Evolutionary conservation across 2,113 vertebrate species (phyloP).

Genomic region (Hippocampus barbouri): DNA sequence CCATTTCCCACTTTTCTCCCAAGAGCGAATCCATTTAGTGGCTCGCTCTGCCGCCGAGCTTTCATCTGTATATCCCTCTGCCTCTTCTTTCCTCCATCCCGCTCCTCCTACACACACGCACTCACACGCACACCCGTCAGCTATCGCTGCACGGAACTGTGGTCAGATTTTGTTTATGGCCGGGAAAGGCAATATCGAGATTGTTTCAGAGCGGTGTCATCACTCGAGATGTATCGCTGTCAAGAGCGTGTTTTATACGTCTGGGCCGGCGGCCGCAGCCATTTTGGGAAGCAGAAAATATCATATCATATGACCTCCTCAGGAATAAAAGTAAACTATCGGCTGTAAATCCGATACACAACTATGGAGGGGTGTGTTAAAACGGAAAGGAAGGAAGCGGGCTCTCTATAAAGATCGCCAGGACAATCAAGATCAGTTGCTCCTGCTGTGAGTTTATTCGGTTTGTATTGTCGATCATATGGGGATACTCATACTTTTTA

Average conservation of each 20-base stretch:
- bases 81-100: constrained; percentile 21
- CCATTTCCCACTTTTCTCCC: constrained; percentile 40
- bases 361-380: constrained; percentile 47
- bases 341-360: constrained; percentile 66
- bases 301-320: constrained; percentile 68
- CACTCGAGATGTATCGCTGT: constrained; percentile 69
- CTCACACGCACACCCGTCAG: constrained; percentile 13
- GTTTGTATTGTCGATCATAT: background rate
- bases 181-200: constrained; percentile 71
- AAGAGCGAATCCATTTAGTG: constrained; percentile 48
- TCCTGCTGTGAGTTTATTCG: constrained; percentile 11
- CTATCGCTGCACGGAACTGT: constrained; percentile 43
- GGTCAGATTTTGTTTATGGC: constrained; percentile 70
- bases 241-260: constrained; percentile 64
- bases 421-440: constrained; percentile 19
- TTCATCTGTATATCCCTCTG: constrained; percentile 31
- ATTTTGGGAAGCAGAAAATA: constrained; percentile 73
- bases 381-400: constrained; percentile 22
- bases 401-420: constrained; percentile 6
- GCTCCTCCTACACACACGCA: constrained; percentile 26
- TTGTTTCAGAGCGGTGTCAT: constrained; percentile 73
- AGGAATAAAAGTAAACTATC: constrained; percentile 69
- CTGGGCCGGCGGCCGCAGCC: constrained; percentile 60
- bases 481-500: background rate
- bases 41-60: constrained; percentile 40